Evolutionary conservation across 2,113 vertebrate genomes (phyloP), one percentile per base, ranked within the genome.

Genomic region (Perca fluviatilis): DNA sequence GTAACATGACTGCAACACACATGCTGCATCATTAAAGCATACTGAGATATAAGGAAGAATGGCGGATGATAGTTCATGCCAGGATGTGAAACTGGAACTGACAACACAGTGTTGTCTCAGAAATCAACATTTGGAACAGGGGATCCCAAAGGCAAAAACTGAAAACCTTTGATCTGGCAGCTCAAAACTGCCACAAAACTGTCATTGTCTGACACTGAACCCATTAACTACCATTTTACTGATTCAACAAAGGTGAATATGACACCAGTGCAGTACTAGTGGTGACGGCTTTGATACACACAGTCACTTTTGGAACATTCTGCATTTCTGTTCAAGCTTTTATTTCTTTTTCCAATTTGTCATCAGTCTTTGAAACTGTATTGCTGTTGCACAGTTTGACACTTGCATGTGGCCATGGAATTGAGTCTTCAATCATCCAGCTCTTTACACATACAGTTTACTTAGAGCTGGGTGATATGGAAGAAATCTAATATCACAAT

Each of bases 141-240:
- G 19, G 56, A 18, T 40, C 65, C 65, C 46, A 61, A 43, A 69
- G 76, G 65, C 65, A 51, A 50, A 64, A 12, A 63, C 12, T 33
- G 47, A 71, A 36, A 56, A 47, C 3, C 50, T 72, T 79, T 64
- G 47, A 70, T 70, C 43, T 49, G 57, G 66, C 46, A 43, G 53
- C 54, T 49, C 40, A 15, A 49, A 66, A 57, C 57, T 19, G 49
- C 21, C 49, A 25, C 60, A 56, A 27, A 21, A 40, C 33, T 46
- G 40, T 46, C 36, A 9, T 15, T 46, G 7, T n/a, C 61, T 64
- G 61, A 64, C 61, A 64, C 14, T n/a, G 3, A 46, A 16, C 13
- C 13, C 62, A 25, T 46, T 46, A 25, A 47, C 6, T 65, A 7
- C 40, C 36, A 9, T 23, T 46, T 23, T 46, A 64, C 36, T 46